Base-by-base conservation (phyloP, 2,888 invertebrate species). In the Stenotaenia linearis region DNA sequence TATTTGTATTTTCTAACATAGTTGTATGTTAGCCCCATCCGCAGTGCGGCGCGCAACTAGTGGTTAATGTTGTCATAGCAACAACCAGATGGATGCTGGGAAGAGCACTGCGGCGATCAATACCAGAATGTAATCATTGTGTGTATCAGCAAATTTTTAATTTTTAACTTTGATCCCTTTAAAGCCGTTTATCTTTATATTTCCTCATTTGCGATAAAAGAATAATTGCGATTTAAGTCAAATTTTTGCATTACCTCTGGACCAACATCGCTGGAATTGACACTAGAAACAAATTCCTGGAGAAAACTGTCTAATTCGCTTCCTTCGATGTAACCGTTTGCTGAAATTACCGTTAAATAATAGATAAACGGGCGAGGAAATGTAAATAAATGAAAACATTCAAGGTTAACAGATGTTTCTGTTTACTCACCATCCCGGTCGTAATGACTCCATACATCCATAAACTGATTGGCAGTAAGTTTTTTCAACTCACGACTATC, bases 391-490 rank as follows among this genome's bases (percentile, higher is more conserved):
- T 9, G 15, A 18, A 25, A 23, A 56, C 18, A 56, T 56, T 56
- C 56, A 56, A 56, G 56, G 56, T 56, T 56, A 56, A 21, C 56
- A 56, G 56, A 56, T 56, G 56, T 56, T 56, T 4, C 23, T 56
- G 23, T 56, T 56, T 18, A 83, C 91, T 90, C 85, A 96, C 96
- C 96, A 85, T 97, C 96, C 85, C 91, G 91, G 86, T 97, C 96
- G 87, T 96, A 97, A 87, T 96, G 96, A 85, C 94, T 94, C 96
- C 96, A 97, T n/a, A 96, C 95, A 85, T 96, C 95, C 94, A 96
- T 95, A 86, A 97, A 96, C 88, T 96, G 96, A 86, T 93, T 93
- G 9, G 96, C 96, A 0, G 95, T 95, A 77, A 97, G 90, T 86
- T 95, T 94, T 87, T 93, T 93, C 85, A 96, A 89, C 85, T 96